Evolutionary conservation across 2,113 vertebrate species (phyloP).

Genomic region (Xiphophorus hellerii): DNA sequence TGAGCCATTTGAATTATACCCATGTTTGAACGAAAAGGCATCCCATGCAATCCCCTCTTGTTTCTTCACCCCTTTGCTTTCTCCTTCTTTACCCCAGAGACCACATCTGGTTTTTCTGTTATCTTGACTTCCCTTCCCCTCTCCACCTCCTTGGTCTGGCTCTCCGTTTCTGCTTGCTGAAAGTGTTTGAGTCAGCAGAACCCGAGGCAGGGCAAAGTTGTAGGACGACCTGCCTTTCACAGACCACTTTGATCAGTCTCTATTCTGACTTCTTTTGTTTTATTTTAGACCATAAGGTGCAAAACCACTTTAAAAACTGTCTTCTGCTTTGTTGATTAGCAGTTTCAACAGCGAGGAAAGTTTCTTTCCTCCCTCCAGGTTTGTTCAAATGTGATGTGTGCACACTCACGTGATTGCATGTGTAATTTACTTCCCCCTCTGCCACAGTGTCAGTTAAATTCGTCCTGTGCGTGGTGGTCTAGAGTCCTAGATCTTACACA

Average conservation of each 20-base stretch:
- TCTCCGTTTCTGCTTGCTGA: constrained; percentile 32
- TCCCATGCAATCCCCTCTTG: constrained; percentile 15
- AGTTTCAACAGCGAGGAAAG: constrained; percentile 1
- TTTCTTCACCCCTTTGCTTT: constrained; percentile 53
- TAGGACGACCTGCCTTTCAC: constrained; percentile 22
- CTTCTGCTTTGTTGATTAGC: neutral
- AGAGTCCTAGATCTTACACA: constrained; percentile 13
- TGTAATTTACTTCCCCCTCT: constrained; percentile 43
- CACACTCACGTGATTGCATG: constrained; percentile 37
- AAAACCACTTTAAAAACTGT: neutral
- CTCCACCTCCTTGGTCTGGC: constrained; percentile 19
- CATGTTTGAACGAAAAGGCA: constrained; percentile 15
- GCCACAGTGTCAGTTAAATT: constrained; percentile 44
- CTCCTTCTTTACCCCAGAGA: constrained; percentile 37
- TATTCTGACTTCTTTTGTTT: constrained; percentile 31
- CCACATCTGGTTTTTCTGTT: constrained; percentile 74
- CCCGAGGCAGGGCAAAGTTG: constrained; percentile 56
- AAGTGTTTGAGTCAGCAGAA: constrained; percentile 78
- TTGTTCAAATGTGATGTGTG: constrained; percentile 3
- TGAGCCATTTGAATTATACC: constrained; percentile 48
- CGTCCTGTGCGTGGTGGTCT: constrained; percentile 15
- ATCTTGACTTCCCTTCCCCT: constrained; percentile 7
- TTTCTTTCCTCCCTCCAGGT: constrained; percentile 7
- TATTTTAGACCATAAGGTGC: neutral
- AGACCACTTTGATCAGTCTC: constrained; percentile 42